Evolutionary conservation across 2,797 vertebrate species (phyloP).

Genomic region (Dryobates pubescens): DNA sequence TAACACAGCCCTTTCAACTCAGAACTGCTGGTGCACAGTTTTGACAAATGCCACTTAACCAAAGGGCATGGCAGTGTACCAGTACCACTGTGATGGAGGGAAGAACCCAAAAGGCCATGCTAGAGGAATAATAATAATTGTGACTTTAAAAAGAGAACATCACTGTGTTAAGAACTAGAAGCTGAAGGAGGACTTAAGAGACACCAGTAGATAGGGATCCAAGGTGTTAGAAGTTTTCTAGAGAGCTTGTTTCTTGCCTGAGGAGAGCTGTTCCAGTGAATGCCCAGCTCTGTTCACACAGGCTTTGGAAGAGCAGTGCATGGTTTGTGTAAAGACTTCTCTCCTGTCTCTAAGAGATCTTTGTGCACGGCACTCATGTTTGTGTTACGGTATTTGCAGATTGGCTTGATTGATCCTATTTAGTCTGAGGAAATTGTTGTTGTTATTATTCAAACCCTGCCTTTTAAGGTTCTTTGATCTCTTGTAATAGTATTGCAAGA

Average conservation of each 20-base stretch:
- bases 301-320: neutral
- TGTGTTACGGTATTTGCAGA: neutral
- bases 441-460: neutral
- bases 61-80: neutral
- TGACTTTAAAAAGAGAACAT: neutral
- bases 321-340: neutral
- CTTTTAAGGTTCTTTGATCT: neutral
- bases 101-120: neutral
- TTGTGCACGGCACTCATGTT: neutral
- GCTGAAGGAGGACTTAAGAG: neutral
- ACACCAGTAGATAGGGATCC: neutral
- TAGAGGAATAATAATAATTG: neutral
- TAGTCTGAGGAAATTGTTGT: neutral
- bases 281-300: neutral
- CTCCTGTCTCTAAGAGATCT: neutral
- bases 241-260: neutral
- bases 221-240: neutral
- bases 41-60: neutral
- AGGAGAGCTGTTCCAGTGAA: neutral
- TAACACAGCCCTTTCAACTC: neutral
- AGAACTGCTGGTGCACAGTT: neutral
- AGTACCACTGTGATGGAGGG: rapidly evolving
- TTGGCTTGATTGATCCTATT: neutral
- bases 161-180: neutral
- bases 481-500: neutral